Percentiles rank a stretch among this genome's conserved stretches.
These are phyloP conservation scores for Eilema griseolum DNA, from an alignment of 2,888 invertebrate genomes.

Conservation along the genomic window DNA sequence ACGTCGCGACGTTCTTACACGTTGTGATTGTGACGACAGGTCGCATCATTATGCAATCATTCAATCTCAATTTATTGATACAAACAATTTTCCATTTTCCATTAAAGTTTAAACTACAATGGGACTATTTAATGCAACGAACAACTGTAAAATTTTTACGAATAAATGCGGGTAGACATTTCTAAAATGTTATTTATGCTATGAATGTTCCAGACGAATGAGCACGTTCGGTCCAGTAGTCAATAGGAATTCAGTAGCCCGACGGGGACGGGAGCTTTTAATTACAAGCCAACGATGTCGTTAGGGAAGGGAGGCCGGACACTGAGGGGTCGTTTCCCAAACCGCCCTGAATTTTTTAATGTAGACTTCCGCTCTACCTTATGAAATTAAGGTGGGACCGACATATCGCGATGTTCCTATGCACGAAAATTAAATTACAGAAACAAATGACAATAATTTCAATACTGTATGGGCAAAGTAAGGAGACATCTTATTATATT, in stretches of 20 bases:
- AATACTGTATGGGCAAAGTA: neutral
- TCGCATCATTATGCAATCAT: slow-evolving; percentile 20
- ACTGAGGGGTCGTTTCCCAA: slow-evolving; percentile 23
- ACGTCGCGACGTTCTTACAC: slow-evolving; percentile 22
- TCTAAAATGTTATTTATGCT: neutral
- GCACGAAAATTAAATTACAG: neutral
- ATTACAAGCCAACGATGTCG: slow-evolving; percentile 34
- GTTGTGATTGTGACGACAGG: slow-evolving; percentile 27
- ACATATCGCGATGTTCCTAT: neutral
- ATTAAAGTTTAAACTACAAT: neutral
- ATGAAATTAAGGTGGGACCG: neutral
- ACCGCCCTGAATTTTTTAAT: slow-evolving; percentile 22
- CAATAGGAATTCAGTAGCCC: slow-evolving; percentile 21
- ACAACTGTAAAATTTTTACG: neutral
- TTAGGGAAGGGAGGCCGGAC: slow-evolving; percentile 26
- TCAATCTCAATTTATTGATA: neutral
- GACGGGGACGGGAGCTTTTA: slow-evolving; percentile 28
- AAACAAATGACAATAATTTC: neutral
- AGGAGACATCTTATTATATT: neutral
- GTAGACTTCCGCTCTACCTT: slow-evolving; percentile 27
- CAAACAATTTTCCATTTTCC: neutral
- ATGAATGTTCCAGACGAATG: slow-evolving; percentile 2
- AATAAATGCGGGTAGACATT: neutral
- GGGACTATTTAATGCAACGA: neutral
- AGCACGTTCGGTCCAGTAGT: slow-evolving; percentile 11